Percentiles rank a stretch among this genome's conserved stretches.
Evolutionary conservation across 2,797 vertebrate genomes (phyloP).

Genomic region (Onychomys leucogaster): DNA sequence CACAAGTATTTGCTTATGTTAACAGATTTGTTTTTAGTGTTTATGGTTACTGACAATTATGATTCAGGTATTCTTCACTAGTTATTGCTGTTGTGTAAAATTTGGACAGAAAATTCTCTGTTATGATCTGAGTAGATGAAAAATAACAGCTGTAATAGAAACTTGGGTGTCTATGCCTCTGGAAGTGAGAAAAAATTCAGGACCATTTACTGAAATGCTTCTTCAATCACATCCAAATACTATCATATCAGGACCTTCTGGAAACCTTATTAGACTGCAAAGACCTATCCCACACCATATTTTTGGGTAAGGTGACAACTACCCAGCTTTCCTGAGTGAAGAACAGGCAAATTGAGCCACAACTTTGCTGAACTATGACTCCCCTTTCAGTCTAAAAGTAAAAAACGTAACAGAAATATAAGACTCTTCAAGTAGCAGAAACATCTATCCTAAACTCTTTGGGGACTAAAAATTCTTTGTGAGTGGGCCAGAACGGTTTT

Average conservation of each 20-base stretch:
- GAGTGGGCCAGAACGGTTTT: background rate
- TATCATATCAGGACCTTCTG: background rate
- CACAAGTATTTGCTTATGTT: background rate
- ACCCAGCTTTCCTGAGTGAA: background rate
- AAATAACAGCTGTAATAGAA: background rate
- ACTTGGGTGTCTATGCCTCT: background rate
- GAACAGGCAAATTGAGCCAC: fast-evolving
- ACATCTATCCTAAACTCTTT: background rate
- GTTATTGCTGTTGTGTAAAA: conserved; percentile 10
- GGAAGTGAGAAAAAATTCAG: background rate
- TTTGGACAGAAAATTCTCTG: background rate
- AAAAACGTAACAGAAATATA: conserved; percentile 2
- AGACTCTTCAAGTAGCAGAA: background rate
- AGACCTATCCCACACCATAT: background rate
- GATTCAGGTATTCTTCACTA: background rate
- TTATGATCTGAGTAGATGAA: background rate
- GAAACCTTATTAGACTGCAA: background rate
- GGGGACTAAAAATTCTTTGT: background rate
- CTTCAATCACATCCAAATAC: background rate
- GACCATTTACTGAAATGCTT: background rate
- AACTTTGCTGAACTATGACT: background rate
- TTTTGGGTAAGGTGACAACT: background rate
- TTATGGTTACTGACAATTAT: background rate
- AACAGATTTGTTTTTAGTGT: background rate
- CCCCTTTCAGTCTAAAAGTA: background rate